Percentiles rank a stretch among this genome's conserved stretches.
Conservation (phyloP, 2,797 vertebrate genomes). For the Clarias pachynema region DNA sequence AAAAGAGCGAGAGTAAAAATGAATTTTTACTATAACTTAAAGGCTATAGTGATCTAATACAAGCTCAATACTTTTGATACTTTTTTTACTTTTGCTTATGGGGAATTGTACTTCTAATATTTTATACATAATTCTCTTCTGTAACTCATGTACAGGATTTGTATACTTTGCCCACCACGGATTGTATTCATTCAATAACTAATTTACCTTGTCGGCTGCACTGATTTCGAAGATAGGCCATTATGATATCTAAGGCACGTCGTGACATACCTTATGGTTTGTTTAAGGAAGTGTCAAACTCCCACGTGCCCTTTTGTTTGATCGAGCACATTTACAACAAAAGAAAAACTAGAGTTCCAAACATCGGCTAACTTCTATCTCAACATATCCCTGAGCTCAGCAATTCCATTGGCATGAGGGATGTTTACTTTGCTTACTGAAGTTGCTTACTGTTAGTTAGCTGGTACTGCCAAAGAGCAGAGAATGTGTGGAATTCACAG, state of each 20-base stretch:
- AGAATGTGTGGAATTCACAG: conserved; percentile 35
- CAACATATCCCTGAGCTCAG: background rate
- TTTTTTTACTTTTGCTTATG: too few species aligned
- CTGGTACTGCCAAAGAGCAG: conserved; percentile 7
- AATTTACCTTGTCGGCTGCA: background rate
- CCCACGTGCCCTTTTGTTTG: background rate
- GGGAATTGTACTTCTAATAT: too few species aligned
- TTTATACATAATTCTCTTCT: too few species aligned
- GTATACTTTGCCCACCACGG: too few species aligned
- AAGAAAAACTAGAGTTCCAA: background rate
- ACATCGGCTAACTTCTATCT: background rate
- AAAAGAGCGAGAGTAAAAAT: too few species aligned
- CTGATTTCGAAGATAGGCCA: background rate
- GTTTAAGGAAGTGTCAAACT: background rate
- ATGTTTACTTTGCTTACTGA: conserved; percentile 17
- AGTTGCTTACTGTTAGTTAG: conserved; percentile 9
- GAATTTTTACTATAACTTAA: too few species aligned
- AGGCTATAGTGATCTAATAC: too few species aligned
- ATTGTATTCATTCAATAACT: background rate
- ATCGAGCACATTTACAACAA: background rate
- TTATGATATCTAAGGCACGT: background rate
- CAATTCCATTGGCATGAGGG: background rate
- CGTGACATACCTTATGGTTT: background rate
- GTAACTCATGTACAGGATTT: too few species aligned
- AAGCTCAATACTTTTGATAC: too few species aligned